Evolutionary conservation across 2,113 vertebrate genomes (phyloP), one percentile per base, ranked within the genome.

Genomic region (Carlito syrichta): DNA sequence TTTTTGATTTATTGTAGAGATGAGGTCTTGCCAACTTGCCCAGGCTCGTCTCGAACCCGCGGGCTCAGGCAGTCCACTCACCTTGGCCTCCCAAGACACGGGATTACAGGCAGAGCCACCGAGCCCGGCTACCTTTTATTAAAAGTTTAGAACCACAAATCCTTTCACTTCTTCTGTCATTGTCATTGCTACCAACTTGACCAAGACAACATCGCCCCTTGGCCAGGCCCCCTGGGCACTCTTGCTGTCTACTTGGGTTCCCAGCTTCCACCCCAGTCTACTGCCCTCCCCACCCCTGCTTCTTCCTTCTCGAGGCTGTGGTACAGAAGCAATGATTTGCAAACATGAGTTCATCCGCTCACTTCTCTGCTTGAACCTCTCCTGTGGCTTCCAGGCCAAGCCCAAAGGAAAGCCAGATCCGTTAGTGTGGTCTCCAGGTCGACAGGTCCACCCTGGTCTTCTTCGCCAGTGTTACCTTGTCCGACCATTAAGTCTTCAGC

Each of bases 251-350:
- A 13, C 56, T 74, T 45, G 23, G 32, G 40, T 50, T 66, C 56
- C 56, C 25, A 66, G 38, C 73, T 56, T 54, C 81, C 58, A 19
- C 52, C 35, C 20, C 30, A 14, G 38, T n/a, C 50, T 10, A 8
- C 5, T 38, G 2, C 5, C 38, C 54, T 9, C 3, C 54, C 14
- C 3, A 1, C 16, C 6, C 16, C 48, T 1, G 1, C 32, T 62
- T 66, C 23, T 35, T 27, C 60, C 66, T 32, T 40, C 76, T 66
- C 16, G 6, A 63, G 30, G 68, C 69, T 60, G 20, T 84, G n/a
- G 25, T 58, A 45, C 25, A 58, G 38, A 38, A 74, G 74, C 8
- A 10, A 86, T 32, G 66, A 66, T 88, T 69, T 60, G 60, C 60
- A 84, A 45, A 89, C 17, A 9, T 20, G 48, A 45, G 56, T 56